A percentile compares a stretch with the other conserved stretches of the same genome.
Conservation (phyloP, 2,797 vertebrate species). For the Takifugu rubripes region DNA sequence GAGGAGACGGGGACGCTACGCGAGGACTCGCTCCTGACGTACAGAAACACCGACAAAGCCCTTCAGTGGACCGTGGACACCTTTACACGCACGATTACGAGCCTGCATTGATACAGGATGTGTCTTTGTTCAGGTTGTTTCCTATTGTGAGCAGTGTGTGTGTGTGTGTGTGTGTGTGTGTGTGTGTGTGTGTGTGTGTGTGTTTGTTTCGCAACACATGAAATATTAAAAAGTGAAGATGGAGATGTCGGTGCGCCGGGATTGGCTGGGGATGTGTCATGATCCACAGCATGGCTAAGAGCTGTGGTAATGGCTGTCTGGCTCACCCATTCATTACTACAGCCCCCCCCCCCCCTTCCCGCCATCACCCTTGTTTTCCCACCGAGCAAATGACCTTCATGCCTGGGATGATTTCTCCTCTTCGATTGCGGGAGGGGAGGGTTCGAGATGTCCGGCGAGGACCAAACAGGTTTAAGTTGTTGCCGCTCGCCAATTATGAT, state of each 20-base stretch:
- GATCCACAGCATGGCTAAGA: conserved; percentile 73
- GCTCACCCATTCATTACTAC: conserved; percentile 67
- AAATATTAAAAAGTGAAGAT: conserved; percentile 92
- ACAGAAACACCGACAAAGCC: too few species aligned
- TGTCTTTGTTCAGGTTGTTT: conserved; percentile 19
- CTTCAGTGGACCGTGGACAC: conserved; percentile 13
- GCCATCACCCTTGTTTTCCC: conserved; percentile 59
- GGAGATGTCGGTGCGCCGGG: conserved; percentile 85
- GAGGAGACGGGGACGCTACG: conserved; percentile 16
- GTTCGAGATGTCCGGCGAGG: conserved; percentile 47
- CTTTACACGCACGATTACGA: conserved; percentile 37
- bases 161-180: conserved; percentile 1
- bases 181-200: conserved; percentile 15
- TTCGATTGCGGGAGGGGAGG: conserved; percentile 52
- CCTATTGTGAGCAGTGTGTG: neutral
- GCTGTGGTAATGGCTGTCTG: conserved; percentile 68
- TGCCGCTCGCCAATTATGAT: conserved; percentile 63
- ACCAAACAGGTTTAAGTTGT: conserved; percentile 62
- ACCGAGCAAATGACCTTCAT: conserved; percentile 74
- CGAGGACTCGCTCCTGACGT: conserved; percentile 36
- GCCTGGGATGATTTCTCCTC: conserved; percentile 63
- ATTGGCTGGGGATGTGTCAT: conserved; percentile 88
- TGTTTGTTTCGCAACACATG: conserved; percentile 82
- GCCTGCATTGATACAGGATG: conserved; percentile 4
- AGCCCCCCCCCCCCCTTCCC: conserved; percentile 14